These are phyloP conservation scores for Thrips palmi DNA, from an alignment of 1,140 invertebrate species.

Conservation along the genomic window DNA sequence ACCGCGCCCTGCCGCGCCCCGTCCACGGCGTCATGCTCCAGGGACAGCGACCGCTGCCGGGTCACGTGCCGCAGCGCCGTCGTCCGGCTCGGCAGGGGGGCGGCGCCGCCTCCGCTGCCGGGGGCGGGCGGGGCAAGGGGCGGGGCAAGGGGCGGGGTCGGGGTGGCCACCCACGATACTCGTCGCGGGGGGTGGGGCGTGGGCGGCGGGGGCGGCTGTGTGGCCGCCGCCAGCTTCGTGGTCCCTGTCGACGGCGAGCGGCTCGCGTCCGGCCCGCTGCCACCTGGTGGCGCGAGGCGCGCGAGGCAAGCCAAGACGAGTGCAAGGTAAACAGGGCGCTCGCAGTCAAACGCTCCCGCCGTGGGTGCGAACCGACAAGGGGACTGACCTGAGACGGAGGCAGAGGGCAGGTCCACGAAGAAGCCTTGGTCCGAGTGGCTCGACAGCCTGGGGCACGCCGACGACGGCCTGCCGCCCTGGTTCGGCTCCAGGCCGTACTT, in stretches of 20 bases:
- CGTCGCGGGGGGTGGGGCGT: slow-evolving; percentile 12
- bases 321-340: background rate
- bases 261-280: slow-evolving; percentile 1
- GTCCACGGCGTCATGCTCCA: slow-evolving; percentile 23
- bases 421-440: slow-evolving; percentile 8
- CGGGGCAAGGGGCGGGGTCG: slow-evolving; percentile 15
- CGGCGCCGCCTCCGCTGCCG: slow-evolving; percentile 17
- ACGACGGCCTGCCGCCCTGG: slow-evolving; percentile 23
- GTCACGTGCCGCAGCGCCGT: too few relatives aligned
- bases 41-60: slow-evolving; percentile 23
- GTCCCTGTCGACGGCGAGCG: background rate
- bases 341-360: background rate
- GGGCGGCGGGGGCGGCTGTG: slow-evolving; percentile 1
- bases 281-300: background rate
- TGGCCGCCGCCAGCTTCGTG: background rate
- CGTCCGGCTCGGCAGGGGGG: slow-evolving; percentile 19
- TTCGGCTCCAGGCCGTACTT: slow-evolving; percentile 35
- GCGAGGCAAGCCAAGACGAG: background rate
- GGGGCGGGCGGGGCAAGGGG: slow-evolving; percentile 13
- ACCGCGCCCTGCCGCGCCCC: slow-evolving; percentile 14
- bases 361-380: background rate
- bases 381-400: slow-evolving; percentile 8
- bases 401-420: slow-evolving; percentile 1
- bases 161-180: slow-evolving; percentile 19
- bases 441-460: slow-evolving; percentile 10